These are phyloP conservation scores for Xenopus petersii DNA, from an alignment of 2,797 vertebrate species.

Conservation along the genomic window DNA sequence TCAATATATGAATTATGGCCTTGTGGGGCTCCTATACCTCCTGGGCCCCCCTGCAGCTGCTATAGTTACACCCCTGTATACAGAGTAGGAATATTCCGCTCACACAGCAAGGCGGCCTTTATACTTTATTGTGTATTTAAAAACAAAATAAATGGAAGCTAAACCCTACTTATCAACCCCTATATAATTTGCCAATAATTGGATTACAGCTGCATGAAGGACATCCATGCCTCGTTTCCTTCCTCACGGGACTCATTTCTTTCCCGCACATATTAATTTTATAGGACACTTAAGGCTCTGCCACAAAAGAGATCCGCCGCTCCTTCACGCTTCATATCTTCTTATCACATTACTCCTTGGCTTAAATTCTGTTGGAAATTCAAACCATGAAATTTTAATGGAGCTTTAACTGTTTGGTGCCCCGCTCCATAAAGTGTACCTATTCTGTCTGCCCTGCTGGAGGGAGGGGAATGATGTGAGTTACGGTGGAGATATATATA, in stretches of 20 bases:
- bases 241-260: not conserved
- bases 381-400: constrained; percentile 16
- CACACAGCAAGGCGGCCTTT: too few species aligned
- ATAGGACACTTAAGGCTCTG: constrained; percentile 8
- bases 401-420: not conserved
- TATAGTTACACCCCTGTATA: too few species aligned
- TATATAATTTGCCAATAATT: not conserved
- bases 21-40: too few species aligned
- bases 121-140: too few species aligned
- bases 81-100: too few species aligned
- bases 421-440: not conserved
- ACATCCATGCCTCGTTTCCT: not conserved
- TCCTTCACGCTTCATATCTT: constrained; percentile 1
- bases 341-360: constrained; percentile 20
- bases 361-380: constrained; percentile 7
- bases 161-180: not conserved
- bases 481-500: too few species aligned
- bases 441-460: too few species aligned
- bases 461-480: too few species aligned
- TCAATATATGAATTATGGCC: too few species aligned
- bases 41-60: too few species aligned
- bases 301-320: not conserved
- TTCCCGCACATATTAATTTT: not conserved
- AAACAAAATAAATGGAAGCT: too few species aligned
- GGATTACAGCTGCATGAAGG: constrained; percentile 4